Conservation (phyloP, 2,888 invertebrate genomes). For the Limnephilus marmoratus region DNA sequence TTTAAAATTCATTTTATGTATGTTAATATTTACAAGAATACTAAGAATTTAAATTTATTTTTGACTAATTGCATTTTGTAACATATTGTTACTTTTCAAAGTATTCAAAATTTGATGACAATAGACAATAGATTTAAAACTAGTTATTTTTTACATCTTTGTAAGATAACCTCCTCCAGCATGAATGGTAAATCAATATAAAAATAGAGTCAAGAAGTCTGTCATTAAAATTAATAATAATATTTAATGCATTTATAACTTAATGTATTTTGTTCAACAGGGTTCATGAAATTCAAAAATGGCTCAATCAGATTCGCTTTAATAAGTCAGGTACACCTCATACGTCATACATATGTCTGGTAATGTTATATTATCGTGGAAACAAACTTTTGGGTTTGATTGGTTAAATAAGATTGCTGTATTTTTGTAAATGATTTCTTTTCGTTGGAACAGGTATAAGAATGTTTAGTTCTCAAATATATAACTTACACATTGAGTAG, state of each 20-base stretch:
- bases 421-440: background rate
- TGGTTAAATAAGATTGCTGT: background rate
- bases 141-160: background rate
- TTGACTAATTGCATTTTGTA: background rate
- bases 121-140: background rate
- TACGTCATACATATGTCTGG: too few relatives aligned
- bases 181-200: background rate
- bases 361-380: too few relatives aligned
- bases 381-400: too few relatives aligned
- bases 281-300: background rate
- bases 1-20: background rate
- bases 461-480: background rate
- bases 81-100: background rate
- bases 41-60: background rate
- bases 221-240: background rate
- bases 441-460: background rate
- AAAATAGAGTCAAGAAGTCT: background rate
- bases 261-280: conserved; percentile 2
- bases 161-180: background rate
- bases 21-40: background rate
- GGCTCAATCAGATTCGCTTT: background rate
- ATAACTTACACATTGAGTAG: background rate
- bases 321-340: too few relatives aligned
- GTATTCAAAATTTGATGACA: background rate
- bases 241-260: background rate